Conservation (phyloP, 2,113 vertebrate genomes). For the Corythornis cristatus region DNA sequence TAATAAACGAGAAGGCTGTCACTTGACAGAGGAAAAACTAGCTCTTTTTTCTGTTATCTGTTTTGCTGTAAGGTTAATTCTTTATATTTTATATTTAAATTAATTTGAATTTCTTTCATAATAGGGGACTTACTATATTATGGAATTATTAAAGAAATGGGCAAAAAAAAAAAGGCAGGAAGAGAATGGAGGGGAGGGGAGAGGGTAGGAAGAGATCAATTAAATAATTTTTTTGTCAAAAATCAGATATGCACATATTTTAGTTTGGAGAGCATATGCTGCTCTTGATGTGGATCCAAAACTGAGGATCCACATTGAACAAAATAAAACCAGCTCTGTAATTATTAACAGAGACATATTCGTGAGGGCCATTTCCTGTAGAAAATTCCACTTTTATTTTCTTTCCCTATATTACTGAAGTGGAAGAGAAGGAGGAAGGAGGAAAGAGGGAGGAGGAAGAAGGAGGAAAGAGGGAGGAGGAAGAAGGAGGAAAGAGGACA, state of each 20-base stretch:
- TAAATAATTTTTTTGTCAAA: constrained; percentile 62
- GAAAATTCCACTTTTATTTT: constrained; percentile 47
- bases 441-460: too few relatives aligned
- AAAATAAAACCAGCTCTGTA: constrained; percentile 52
- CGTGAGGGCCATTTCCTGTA: constrained; percentile 6
- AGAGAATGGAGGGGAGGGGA: not conserved
- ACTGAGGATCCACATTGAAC: constrained; percentile 7
- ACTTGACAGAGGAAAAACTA: constrained; percentile 49
- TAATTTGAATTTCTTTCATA: constrained; percentile 71
- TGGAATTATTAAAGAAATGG: constrained; percentile 66
- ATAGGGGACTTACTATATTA: constrained; percentile 64
- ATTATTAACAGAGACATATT: constrained; percentile 51
- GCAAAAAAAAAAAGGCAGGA: constrained; percentile 40
- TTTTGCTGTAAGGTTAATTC: constrained; percentile 75
- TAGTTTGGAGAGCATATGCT: constrained; percentile 53
- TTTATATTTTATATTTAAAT: constrained; percentile 77
- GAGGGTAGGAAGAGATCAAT: constrained; percentile 60
- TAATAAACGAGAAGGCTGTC: constrained; percentile 46
- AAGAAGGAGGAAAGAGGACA: not conserved
- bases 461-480: not conserved
- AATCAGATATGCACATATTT: constrained; percentile 68
- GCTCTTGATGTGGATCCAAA: constrained; percentile 58
- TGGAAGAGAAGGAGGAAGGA: not conserved
- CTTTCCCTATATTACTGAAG: constrained; percentile 10
- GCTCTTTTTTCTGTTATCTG: constrained; percentile 70